These are phyloP conservation scores for Tuberolachnus salignus DNA, from an alignment of 2,888 invertebrate species.

Conservation along the genomic window DNA sequence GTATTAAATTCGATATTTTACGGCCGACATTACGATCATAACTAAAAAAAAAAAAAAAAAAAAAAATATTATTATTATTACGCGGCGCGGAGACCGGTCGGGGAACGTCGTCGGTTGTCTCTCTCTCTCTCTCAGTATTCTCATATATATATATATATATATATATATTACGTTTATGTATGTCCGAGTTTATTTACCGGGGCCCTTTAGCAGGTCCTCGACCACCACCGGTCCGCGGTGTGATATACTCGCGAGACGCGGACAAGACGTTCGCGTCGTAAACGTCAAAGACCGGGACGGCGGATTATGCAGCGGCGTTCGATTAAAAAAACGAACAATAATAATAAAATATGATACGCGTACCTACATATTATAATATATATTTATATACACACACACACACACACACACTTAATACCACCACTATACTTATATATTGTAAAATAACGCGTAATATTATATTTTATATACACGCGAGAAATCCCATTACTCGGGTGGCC, in stretches of 20 bases:
- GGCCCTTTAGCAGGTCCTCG: neutral
- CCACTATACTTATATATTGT: neutral
- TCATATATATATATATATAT: no score
- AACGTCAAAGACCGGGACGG: constrained; percentile 7
- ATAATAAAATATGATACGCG: constrained; percentile 19
- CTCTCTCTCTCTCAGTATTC: neutral
- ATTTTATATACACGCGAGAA: neutral
- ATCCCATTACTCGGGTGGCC: neutral
- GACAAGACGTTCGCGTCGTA: constrained; percentile 16
- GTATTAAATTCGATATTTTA: constrained; percentile 50
- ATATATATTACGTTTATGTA: no score
- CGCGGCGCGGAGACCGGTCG: constrained; percentile 25
- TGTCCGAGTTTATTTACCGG: neutral
- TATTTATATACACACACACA: no score
- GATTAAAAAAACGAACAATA: constrained; percentile 30
- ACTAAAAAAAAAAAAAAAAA: constrained; percentile 16
- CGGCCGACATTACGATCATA: constrained; percentile 19
- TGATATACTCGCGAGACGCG: constrained; percentile 23
- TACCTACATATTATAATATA: no score
- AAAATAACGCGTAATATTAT: neutral
- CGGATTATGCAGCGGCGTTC: constrained; percentile 16
- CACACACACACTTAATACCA: no score
- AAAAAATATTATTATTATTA: no score
- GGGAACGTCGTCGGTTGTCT: constrained; percentile 12
- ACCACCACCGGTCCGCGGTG: neutral